phyloP scores from a whole-genome alignment of 2,113 vertebrate species.

The Phalacrocorax pelagicus region DNA sequence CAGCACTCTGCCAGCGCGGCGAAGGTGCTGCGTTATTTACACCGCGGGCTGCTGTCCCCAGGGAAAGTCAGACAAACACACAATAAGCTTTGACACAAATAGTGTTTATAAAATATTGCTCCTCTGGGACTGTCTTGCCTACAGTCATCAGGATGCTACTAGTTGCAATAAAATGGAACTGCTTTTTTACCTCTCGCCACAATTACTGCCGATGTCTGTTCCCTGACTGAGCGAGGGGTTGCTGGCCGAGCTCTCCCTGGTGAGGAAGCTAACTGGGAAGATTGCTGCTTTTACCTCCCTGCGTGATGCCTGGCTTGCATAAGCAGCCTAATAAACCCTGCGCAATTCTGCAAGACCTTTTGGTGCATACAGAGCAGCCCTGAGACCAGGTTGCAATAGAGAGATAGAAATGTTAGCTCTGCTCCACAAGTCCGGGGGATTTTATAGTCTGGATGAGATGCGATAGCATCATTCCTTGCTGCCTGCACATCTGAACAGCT shows the following conservation, averaged over 20 bases:
- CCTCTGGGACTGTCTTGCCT: conserved; percentile 2
- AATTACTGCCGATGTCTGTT: not conserved
- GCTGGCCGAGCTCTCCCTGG: not conserved
- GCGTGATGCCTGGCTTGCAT: not conserved
- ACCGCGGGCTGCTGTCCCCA: not conserved
- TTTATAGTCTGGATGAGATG: not conserved
- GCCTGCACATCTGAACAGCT: fast-evolving
- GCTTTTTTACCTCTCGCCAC: not conserved
- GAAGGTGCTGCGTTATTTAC: not conserved
- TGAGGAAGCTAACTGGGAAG: not conserved
- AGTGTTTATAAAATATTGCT: conserved; percentile 17
- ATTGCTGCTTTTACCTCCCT: not conserved
- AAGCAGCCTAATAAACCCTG: not conserved
- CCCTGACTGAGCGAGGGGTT: not conserved
- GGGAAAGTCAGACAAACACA: conserved; percentile 14
- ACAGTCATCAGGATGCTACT: not conserved
- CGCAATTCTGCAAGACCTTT: not conserved
- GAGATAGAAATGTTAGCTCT: not conserved
- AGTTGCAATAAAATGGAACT: not conserved
- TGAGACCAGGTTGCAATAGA: fast-evolving
- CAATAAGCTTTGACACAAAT: conserved; percentile 21
- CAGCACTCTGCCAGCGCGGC: fast-evolving
- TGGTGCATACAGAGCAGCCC: not conserved
- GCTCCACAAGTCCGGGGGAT: not conserved
- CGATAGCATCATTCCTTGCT: not conserved